phyloP scores from a whole-genome alignment of 2,888 invertebrate species.

The Andricus quercusramuli region DNA sequence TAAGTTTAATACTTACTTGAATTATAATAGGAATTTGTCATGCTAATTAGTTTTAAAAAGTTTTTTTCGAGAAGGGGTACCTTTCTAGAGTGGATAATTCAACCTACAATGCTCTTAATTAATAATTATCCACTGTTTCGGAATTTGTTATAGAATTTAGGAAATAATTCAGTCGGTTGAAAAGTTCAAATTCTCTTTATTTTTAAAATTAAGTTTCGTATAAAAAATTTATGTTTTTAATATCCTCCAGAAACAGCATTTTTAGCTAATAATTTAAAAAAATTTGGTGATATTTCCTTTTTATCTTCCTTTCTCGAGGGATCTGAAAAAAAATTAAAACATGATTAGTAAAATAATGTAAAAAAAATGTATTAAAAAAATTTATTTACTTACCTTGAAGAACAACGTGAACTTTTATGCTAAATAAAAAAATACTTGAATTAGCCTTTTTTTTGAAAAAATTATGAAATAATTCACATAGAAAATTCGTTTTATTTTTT shows the following conservation, averaged over 20 bases:
- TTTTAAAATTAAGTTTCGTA: neutral
- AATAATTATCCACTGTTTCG: neutral
- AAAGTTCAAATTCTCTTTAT: neutral
- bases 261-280: too few species aligned
- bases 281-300: neutral
- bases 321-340: neutral
- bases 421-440: too few species aligned
- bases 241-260: too few species aligned
- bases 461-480: neutral
- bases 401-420: too few species aligned
- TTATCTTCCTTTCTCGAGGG: neutral
- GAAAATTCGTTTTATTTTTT: neutral
- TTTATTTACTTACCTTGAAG: neutral
- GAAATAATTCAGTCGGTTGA: neutral
- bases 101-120: too few species aligned
- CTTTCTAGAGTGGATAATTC: too few species aligned
- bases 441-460: too few species aligned
- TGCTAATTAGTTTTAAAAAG: neutral
- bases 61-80: too few species aligned
- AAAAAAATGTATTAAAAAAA: too few species aligned
- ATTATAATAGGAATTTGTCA: slow-evolving; percentile 2
- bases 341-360: neutral
- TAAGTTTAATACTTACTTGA: slow-evolving; percentile 23
- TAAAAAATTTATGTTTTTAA: too few species aligned
- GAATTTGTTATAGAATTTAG: too few species aligned